Conservation (phyloP, 2,888 invertebrate species). For the Rhamphomyia laevipes region DNA sequence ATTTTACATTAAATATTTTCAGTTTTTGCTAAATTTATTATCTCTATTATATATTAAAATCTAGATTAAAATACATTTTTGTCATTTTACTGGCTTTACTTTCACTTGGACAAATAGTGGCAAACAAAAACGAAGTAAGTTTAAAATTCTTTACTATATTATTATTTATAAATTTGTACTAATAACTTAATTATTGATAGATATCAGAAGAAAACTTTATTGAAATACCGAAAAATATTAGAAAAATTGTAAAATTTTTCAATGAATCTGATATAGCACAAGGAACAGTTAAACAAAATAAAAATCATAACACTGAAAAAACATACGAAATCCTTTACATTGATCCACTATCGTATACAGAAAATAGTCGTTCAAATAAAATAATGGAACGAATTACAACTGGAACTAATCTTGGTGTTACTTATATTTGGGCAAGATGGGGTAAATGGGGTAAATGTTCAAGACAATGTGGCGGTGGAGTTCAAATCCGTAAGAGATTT, state of each 20-base stretch:
- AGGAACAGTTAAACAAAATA: neutral
- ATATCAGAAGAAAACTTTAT: neutral
- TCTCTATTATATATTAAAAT: no score
- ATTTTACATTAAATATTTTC: no score
- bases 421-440: slow-evolving; percentile 55
- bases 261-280: neutral
- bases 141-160: no score
- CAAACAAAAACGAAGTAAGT: no score
- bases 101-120: no score
- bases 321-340: neutral
- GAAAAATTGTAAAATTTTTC: neutral
- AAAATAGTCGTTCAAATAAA: slow-evolving; percentile 11
- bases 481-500: slow-evolving; percentile 57
- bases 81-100: no score
- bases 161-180: no score
- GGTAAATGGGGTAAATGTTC: slow-evolving; percentile 63
- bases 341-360: neutral
- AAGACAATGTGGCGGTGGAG: slow-evolving; percentile 63
- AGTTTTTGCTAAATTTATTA: no score
- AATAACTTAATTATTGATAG: no score
- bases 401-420: slow-evolving; percentile 16
- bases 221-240: neutral
- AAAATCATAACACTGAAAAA: neutral
- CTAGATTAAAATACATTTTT: no score
- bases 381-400: slow-evolving; percentile 13